Evolutionary conservation across 1,140 invertebrate species (phyloP), one percentile per base, ranked within the genome.

Genomic region (Drosophila mauritiana): DNA sequence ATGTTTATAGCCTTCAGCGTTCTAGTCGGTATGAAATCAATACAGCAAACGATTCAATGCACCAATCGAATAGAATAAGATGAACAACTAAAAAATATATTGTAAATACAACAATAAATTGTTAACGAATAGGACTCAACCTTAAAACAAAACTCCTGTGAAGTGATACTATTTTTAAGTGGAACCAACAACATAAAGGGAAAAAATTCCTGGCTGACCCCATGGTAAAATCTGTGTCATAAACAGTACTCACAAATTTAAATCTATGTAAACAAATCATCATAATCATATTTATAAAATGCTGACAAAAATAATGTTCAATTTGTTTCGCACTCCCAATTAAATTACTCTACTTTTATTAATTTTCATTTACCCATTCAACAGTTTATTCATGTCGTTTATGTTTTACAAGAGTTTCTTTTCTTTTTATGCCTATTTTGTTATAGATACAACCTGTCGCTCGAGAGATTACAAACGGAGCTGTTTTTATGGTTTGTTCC

Each of bases 381-480:
- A 5, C 12, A 31, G 1, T 22, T 15, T 40, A 20, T 20, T 2
- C 10, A 25, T 31, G 22, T 1, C 4, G 56, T 70, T 70, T 56
- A 62, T 43, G 22, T 80, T 75, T 73, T n/a, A 52, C 55, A 63
- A 76, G 45, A 68, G 55, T 56, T 57, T 62, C 8, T 10, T 17
- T 45, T 68, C 3, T 48, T 51, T 73, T 61, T 68, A 58, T 61
- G 61, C 76, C 77, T 53, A 31, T 83, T 85, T 73, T 61, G 15
- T 79, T 84, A 64, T 67, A 85, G 63, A 59, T 70, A 59, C 81
- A 78, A 81, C 73, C 78, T 81, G 81, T 73, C 49, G 67, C 65
- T 53, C 55, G 15, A 45, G 61, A 68, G 42, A 81, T 57, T 64
- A 67, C 56, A 39, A 39, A 57, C 42, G 49, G 52, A 34, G 69